Evolutionary conservation across 2,888 invertebrate genomes (phyloP).

Genomic region (Eulithis testata): DNA sequence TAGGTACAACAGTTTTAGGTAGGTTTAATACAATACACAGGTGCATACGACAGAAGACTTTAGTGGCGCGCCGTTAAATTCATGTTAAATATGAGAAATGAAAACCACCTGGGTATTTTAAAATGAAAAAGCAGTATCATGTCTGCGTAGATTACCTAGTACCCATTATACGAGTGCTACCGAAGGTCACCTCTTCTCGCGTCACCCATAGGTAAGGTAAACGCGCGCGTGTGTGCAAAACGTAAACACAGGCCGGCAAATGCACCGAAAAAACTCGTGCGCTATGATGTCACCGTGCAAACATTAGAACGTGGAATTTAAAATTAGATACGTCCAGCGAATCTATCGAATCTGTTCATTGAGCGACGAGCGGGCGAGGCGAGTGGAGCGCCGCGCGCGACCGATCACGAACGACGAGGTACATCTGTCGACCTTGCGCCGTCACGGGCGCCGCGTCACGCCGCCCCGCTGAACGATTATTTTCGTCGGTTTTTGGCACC

Average conservation of each 20-base stretch:
- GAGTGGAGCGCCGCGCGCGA: conserved; percentile 79
- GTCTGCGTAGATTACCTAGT: conserved; percentile 29
- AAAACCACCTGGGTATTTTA: not conserved
- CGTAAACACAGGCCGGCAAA: conserved; percentile 75
- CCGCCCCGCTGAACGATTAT: conserved; percentile 73
- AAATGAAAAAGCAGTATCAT: conserved; percentile 11
- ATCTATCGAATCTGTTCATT: conserved; percentile 76
- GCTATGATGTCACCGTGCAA: conserved; percentile 81
- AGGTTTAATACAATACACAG: too few species aligned
- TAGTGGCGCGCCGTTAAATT: not conserved
- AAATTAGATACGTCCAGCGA: conserved; percentile 77
- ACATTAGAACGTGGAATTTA: conserved; percentile 76
- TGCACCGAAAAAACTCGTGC: conserved; percentile 75
- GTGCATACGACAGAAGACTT: not conserved
- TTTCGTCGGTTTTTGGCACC: conserved; percentile 81
- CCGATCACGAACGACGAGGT: conserved; percentile 80
- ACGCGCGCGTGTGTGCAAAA: conserved; percentile 67
- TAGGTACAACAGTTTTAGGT: not conserved
- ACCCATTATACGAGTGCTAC: conserved; percentile 40
- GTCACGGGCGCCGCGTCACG: conserved; percentile 74
- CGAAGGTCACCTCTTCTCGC: conserved; percentile 61
- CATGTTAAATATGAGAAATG: not conserved
- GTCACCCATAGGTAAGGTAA: conserved; percentile 63
- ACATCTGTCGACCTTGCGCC: conserved; percentile 71
- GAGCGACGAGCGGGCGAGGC: conserved; percentile 81